Conservation (phyloP, 2,888 invertebrate species). For the Oeneis ivallda region DNA sequence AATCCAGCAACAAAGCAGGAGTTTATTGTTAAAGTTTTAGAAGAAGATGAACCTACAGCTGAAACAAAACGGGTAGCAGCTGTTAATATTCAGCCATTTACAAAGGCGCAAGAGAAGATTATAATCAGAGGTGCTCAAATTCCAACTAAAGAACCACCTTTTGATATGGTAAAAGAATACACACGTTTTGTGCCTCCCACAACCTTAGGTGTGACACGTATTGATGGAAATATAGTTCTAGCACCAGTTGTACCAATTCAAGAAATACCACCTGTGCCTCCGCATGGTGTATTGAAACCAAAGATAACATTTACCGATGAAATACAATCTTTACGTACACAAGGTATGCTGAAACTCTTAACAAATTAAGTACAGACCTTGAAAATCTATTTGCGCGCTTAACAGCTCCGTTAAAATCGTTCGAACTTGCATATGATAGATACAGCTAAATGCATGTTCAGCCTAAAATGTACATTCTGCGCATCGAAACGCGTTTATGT, state of each 20-base stretch:
- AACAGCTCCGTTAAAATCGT: no score
- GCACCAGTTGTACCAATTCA: slow-evolving; percentile 35
- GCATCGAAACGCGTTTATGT: no score
- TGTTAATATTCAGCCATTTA: slow-evolving; percentile 60
- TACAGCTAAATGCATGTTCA: no score
- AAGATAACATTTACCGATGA: background rate
- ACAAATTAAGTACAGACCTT: background rate
- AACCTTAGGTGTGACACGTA: slow-evolving; percentile 36
- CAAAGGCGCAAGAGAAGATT: slow-evolving; percentile 57
- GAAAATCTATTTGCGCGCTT: no score
- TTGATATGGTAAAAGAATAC: slow-evolving; percentile 53
- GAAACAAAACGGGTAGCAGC: slow-evolving; percentile 55
- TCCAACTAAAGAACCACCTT: slow-evolving; percentile 35
- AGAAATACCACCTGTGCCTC: slow-evolving; percentile 23
- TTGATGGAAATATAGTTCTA: slow-evolving; percentile 28
- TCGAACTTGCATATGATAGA: no score
- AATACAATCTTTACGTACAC: background rate
- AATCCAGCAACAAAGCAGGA: slow-evolving; percentile 59
- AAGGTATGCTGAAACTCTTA: background rate
- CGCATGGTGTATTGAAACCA: background rate
- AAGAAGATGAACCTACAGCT: slow-evolving; percentile 60
- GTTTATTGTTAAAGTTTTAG: slow-evolving; percentile 74
- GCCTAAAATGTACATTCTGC: no score
- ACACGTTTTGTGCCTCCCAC: slow-evolving; percentile 65
- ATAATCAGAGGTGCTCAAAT: slow-evolving; percentile 65